Evolutionary conservation across 2,113 vertebrate genomes (phyloP).

Genomic region (Seriola rivoliana): DNA sequence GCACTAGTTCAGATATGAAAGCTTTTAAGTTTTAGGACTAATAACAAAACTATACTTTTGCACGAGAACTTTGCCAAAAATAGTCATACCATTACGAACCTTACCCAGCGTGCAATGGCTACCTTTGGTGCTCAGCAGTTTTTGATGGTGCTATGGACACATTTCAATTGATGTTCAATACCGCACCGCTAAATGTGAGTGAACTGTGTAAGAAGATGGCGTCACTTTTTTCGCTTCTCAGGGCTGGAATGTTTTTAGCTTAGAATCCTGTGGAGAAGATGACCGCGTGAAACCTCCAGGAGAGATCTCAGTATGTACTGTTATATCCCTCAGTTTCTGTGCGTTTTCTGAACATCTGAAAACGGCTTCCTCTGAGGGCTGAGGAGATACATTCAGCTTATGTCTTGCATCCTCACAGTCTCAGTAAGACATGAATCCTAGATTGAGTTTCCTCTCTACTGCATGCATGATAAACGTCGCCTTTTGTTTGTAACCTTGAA

Average conservation of each 20-base stretch:
- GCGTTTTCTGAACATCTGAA: neutral
- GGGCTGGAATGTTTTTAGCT: neutral
- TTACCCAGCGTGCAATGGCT: too few species aligned
- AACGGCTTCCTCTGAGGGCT: neutral
- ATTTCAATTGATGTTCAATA: neutral
- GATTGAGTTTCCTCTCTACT: neutral
- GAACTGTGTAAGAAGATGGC: neutral
- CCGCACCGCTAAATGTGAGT: neutral
- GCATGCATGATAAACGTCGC: neutral
- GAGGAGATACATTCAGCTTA: neutral
- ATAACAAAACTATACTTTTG: neutral
- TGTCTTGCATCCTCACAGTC: neutral
- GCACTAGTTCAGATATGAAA: neutral
- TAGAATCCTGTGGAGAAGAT: neutral
- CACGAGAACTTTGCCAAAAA: too few species aligned
- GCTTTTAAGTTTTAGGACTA: neutral
- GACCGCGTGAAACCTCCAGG: neutral
- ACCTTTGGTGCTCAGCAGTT: too few species aligned
- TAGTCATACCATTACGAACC: too few species aligned
- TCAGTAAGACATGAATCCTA: neutral
- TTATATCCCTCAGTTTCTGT: neutral
- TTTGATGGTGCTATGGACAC: too few species aligned
- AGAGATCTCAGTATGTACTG: neutral
- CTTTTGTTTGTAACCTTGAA: constrained; percentile 18
- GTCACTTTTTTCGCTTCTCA: neutral